Percentiles rank a stretch among this genome's conserved stretches.
Conservation (phyloP, 2,888 invertebrate species). For the Microchrysa polita region DNA sequence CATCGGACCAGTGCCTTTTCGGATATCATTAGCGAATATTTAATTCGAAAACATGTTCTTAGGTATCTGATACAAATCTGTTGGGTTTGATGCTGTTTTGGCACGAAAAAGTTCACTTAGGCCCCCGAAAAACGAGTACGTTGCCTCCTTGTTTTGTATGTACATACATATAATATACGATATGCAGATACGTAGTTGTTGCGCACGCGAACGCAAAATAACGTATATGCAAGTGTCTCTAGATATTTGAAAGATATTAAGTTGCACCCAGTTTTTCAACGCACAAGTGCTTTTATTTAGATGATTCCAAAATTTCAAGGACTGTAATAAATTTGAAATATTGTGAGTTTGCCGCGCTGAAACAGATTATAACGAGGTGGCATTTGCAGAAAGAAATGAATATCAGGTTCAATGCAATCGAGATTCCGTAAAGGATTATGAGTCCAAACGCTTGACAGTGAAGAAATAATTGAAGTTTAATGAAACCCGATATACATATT, state of each 20-base stretch:
- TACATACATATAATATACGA: not conserved
- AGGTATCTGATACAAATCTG: constrained; percentile 50
- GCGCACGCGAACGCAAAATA: not conserved
- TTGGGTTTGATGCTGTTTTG: constrained; percentile 49
- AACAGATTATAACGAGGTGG: constrained; percentile 13
- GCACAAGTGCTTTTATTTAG: not conserved
- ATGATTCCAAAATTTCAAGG: not conserved
- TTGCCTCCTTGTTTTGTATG: not conserved
- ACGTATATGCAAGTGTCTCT: constrained; percentile 12
- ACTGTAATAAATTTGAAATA: constrained; percentile 24
- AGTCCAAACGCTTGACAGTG: not conserved
- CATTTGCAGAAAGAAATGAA: constrained; percentile 13
- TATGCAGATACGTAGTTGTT: not conserved
- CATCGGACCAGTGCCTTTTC: constrained; percentile 43
- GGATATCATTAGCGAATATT: constrained; percentile 50
- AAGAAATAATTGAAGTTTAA: not conserved
- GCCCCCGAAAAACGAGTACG: not conserved
- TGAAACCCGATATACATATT: not conserved
- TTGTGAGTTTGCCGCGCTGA: constrained; percentile 9
- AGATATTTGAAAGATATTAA: constrained; percentile 18
- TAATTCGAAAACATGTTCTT: constrained; percentile 50
- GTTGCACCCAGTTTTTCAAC: not conserved
- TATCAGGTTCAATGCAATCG: constrained; percentile 22
- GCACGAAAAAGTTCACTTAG: constrained; percentile 50
- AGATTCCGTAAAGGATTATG: constrained; percentile 11